A percentile compares a stretch with the other conserved stretches of the same genome.
Conservation (phyloP, 2,888 invertebrate species). For the Spisula solida region DNA sequence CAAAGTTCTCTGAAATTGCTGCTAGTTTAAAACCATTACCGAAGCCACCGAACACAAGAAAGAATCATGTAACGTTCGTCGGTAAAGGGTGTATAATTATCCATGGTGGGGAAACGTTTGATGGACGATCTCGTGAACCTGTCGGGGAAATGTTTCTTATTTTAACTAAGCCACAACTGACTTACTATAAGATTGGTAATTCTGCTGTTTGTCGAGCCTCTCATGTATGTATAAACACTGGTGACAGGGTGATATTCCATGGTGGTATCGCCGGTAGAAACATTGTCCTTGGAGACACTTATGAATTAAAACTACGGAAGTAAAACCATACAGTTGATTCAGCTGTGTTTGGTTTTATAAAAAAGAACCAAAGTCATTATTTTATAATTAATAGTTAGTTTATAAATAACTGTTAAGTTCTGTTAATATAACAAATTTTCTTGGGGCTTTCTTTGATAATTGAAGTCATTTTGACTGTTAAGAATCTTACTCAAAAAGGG, state of each 20-base stretch:
- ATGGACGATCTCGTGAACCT: slow-evolving; percentile 84
- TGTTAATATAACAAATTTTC: too few species aligned
- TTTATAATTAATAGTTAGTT: too few species aligned
- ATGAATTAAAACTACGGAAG: slow-evolving; percentile 55
- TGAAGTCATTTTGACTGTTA: too few species aligned
- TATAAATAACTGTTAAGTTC: too few species aligned
- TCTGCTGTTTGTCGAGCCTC: slow-evolving; percentile 81
- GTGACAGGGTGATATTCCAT: slow-evolving; percentile 82
- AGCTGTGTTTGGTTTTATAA: too few species aligned
- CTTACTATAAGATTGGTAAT: slow-evolving; percentile 79
- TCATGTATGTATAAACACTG: slow-evolving; percentile 80
- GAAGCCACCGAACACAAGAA: slow-evolving; percentile 85
- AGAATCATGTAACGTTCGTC: slow-evolving; percentile 82
- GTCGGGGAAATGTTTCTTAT: slow-evolving; percentile 85
- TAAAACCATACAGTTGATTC: background rate
- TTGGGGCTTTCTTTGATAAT: too few species aligned
- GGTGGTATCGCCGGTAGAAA: slow-evolving; percentile 83
- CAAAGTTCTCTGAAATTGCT: slow-evolving; percentile 65
- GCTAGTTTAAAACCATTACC: slow-evolving; percentile 72
- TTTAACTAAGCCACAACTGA: slow-evolving; percentile 71
- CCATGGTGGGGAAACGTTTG: slow-evolving; percentile 87
- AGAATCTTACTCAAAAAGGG: too few species aligned
- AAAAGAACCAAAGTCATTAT: too few species aligned
- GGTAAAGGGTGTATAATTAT: slow-evolving; percentile 80
- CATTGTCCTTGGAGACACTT: slow-evolving; percentile 75